Percentiles rank a stretch among this genome's conserved stretches.
Conservation (phyloP, 2,888 invertebrate species). For the Ryuthela nishihirai region DNA sequence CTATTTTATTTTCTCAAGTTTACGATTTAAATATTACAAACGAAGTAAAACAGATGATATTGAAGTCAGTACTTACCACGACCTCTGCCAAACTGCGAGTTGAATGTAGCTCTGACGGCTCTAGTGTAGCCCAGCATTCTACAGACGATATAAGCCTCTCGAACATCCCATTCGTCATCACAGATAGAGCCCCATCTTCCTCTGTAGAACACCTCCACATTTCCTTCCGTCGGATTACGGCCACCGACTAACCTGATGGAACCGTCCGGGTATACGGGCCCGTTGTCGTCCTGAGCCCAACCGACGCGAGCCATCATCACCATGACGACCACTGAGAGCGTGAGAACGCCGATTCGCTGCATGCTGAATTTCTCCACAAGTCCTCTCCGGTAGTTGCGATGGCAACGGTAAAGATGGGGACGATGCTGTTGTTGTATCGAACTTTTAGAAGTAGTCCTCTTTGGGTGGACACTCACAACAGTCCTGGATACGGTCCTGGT, state of each 20-base stretch:
- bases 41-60: too few species aligned
- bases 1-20: too few species aligned
- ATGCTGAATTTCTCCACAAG: too few species aligned
- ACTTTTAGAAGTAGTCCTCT: too few species aligned
- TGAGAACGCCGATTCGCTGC: too few species aligned
- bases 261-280: constrained; percentile 38
- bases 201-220: constrained; percentile 81
- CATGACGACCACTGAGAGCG: too few species aligned
- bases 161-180: constrained; percentile 88
- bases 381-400: too few species aligned
- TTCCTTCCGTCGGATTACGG: constrained; percentile 59
- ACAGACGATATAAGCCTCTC: constrained; percentile 81
- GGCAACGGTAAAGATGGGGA: too few species aligned
- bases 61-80: constrained; percentile 65
- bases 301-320: not conserved
- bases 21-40: too few species aligned
- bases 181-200: constrained; percentile 89
- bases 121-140: constrained; percentile 67
- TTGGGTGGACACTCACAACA: too few species aligned
- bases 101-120: constrained; percentile 63
- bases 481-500: too few species aligned
- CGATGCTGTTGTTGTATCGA: too few species aligned
- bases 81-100: constrained; percentile 71
- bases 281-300: constrained; percentile 11
- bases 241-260: constrained; percentile 41